phyloP scores from a whole-genome alignment of 1,140 invertebrate species.

The Goniozus legneri region DNA sequence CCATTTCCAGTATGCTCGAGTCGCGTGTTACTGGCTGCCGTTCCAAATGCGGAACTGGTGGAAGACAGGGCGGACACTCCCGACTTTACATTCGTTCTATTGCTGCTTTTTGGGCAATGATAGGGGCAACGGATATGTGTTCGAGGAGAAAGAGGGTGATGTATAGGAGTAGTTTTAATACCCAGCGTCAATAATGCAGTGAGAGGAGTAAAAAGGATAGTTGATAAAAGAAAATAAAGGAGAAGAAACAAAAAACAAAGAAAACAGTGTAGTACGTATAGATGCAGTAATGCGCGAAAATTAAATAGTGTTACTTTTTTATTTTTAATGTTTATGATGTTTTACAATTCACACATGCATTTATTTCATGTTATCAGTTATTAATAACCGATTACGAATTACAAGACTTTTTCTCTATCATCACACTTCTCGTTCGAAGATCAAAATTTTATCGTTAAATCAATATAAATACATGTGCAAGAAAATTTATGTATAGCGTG shows the following conservation, averaged over 20 bases:
- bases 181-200: constrained; percentile 30
- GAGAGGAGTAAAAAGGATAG: constrained; percentile 38
- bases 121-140: constrained; percentile 37
- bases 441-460: no score
- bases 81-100: constrained; percentile 83
- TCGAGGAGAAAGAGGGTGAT: constrained; percentile 18
- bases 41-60: constrained; percentile 82
- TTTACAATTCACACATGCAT: constrained; percentile 22
- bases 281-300: constrained; percentile 46
- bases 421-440: no score
- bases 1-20: constrained; percentile 68
- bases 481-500: no score
- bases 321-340: not conserved
- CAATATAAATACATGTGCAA: no score
- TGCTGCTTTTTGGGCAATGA: constrained; percentile 60
- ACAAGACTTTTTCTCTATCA: no score
- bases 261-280: constrained; percentile 53
- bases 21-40: constrained; percentile 71
- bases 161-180: constrained; percentile 19
- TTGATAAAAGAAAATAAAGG: constrained; percentile 53
- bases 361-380: constrained; percentile 17
- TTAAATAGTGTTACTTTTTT: constrained; percentile 13
- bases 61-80: constrained; percentile 86
- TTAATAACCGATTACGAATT: no score
- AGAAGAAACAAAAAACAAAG: constrained; percentile 48